These are phyloP conservation scores for Eurypyga helias DNA, from an alignment of 2,113 vertebrate genomes.

Conservation along the genomic window DNA sequence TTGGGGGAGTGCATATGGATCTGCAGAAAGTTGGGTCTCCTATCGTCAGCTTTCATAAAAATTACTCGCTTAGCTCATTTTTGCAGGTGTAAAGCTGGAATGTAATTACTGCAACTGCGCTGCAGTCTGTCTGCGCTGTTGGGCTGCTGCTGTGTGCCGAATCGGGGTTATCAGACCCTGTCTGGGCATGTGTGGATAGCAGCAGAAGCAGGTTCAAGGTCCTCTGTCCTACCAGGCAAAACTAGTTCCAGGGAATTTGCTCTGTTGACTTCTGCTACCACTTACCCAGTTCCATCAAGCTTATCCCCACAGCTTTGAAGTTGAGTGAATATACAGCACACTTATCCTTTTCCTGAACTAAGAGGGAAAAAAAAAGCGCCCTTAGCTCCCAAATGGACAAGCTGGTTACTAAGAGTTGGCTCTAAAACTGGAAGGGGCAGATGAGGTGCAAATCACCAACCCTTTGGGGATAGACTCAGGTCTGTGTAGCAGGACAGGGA, in stretches of 20 bases:
- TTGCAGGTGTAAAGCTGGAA: background rate
- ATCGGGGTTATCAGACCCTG: background rate
- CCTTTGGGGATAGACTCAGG: background rate
- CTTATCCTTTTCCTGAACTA: background rate
- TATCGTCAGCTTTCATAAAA: background rate
- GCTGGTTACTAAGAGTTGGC: background rate
- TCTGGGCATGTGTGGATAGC: background rate
- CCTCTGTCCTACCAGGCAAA: background rate
- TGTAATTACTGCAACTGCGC: background rate
- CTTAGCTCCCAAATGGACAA: background rate
- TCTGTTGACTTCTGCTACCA: background rate
- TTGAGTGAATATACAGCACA: background rate
- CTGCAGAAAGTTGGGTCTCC: background rate
- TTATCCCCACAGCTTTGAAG: background rate
- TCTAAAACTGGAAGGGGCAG: background rate
- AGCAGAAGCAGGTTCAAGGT: background rate
- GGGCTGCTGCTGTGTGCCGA: background rate
- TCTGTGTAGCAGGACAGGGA: background rate
- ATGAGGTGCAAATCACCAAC: background rate
- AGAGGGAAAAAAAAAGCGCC: rapidly evolving
- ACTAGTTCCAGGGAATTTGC: background rate
- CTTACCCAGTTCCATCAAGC: background rate
- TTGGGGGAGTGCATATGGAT: background rate
- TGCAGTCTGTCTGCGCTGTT: background rate
- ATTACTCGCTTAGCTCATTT: background rate